phyloP scores from a whole-genome alignment of 2,797 vertebrate species.

The Simalia tracyae region DNA sequence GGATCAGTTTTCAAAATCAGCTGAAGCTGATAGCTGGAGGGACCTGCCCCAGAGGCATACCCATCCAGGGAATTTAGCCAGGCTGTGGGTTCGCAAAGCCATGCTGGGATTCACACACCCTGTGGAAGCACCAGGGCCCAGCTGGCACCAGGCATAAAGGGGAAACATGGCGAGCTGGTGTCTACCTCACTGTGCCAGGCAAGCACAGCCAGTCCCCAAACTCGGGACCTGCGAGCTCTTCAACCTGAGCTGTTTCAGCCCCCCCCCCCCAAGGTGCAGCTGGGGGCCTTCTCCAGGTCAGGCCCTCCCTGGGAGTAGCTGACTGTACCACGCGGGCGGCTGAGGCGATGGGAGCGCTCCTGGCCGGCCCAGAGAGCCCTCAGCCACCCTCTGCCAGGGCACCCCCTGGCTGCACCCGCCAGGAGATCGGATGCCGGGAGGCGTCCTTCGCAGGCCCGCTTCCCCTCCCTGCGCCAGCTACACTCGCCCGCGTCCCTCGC shows the following conservation, averaged over 20 bases:
- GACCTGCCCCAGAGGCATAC: background rate
- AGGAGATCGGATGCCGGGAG: too few species aligned
- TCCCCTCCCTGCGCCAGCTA: too few species aligned
- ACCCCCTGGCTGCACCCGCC: too few species aligned
- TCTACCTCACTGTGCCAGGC: background rate
- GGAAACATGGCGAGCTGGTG: background rate
- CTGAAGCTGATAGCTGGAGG: background rate
- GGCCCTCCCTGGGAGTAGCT: background rate
- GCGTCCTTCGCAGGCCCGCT: too few species aligned
- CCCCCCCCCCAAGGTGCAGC: background rate
- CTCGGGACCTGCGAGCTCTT: background rate
- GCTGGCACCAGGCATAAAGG: background rate
- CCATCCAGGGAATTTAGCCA: background rate
- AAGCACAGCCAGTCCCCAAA: background rate
- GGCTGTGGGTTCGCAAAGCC: background rate
- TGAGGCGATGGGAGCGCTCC: too few species aligned
- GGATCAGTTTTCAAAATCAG: background rate
- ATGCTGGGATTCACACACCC: background rate
- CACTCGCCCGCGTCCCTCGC: background rate
- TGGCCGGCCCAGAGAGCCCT: background rate
- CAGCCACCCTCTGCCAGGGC: too few species aligned
- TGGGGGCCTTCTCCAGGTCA: background rate
- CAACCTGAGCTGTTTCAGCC: background rate
- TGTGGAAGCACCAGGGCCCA: background rate
- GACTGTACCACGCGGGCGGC: too few species aligned